Evolutionary conservation across 2,797 vertebrate species (phyloP), one percentile per base, ranked within the genome.

Genomic region (Bovichtus variegatus): DNA sequence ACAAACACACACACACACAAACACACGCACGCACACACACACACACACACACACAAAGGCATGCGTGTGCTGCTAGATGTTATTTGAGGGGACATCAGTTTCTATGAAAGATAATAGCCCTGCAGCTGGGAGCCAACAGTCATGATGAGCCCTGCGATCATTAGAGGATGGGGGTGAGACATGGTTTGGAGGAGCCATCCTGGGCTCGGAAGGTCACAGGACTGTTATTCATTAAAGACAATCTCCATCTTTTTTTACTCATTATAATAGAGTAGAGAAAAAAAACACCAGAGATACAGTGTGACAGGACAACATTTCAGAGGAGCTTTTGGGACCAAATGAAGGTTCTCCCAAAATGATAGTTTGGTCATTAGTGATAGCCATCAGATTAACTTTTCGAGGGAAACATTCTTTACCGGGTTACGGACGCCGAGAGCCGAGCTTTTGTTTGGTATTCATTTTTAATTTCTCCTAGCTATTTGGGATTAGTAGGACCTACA

Each of bases 1-100:
- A 47, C 62, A 29, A 50, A 34, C 13, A 36, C 34, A 36, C 34
- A 36, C 34, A 36, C 34, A 34, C 18, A 31, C 11, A 21, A 62
- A 71, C 60, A 53, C 25, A 43, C 21, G 62, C 44, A 80, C 40
- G 47, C 0, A 34, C 47, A 6, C 46, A 9, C 53, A 7, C 55
- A 9, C 61, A 23, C 29, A 6, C 54, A 25, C 44, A 25, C 29
- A 66, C 34, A 77, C 40, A 44, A 0, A 36, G n/a, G 50, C 21
- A 55, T 29, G 43, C 4, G 16, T 75, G 67, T 65, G 62, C 69
- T 79, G 72, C 69, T 82, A 16, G 53, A 75, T 88, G 74, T 77
- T 80, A 81, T 84, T 85, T 88, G 82, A 85, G 86, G 71, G 71
- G 69, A 82, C 80, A 88, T 88, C 78, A 84, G 74, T 85, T 83